Base-by-base conservation (phyloP, 2,113 vertebrate genomes). In the Petromus typicus region DNA sequence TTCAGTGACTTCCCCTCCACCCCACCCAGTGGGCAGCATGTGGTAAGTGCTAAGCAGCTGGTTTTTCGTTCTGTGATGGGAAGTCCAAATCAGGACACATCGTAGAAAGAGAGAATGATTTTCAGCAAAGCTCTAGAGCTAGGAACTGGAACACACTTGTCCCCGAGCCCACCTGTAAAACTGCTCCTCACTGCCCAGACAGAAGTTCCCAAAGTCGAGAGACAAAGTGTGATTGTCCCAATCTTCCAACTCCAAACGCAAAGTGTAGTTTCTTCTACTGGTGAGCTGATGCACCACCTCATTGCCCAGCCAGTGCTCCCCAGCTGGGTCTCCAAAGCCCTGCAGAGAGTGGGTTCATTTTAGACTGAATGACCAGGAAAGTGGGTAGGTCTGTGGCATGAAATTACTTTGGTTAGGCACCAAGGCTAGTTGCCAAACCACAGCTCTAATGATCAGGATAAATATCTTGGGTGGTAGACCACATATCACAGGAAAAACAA, bases 281-380 rank as follows among this genome's bases (percentile, higher is more conserved):
- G 98, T 99, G 97, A 99, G 97, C 97, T 98, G 98, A 96, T 99
- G 96, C 86, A 99, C 92, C 0, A 96, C 98, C 81, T 99, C 99
- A 0, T 99, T 99, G 0, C 99, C 99, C 97, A 99, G 96, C 99
- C 99, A 99, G 96, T 99, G 97, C 79, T 99, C 99, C 0, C 99
- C 99, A 0, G 97, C 75, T 0, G 96, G 95, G 0, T 99, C 98
- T 3, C 99, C 99, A 0, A 99, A 99, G 5, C 99, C 99, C 99
- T 99, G 96, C 0, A 10, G 64, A 37, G n/a, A 32, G 5, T 23
- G 30, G 75, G 32, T n/a, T n/a, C n/a, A n/a, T n/a, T n/a, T n/a
- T 23, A 57, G 25, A 54, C 54, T 45, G 90, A 76, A 20, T 20
- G 12, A 20, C 18, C 5, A 59, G 17, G 71, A n/a, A 12, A 57